Conservation (phyloP, 2,888 invertebrate species). For the Amitus sp. region DNA sequence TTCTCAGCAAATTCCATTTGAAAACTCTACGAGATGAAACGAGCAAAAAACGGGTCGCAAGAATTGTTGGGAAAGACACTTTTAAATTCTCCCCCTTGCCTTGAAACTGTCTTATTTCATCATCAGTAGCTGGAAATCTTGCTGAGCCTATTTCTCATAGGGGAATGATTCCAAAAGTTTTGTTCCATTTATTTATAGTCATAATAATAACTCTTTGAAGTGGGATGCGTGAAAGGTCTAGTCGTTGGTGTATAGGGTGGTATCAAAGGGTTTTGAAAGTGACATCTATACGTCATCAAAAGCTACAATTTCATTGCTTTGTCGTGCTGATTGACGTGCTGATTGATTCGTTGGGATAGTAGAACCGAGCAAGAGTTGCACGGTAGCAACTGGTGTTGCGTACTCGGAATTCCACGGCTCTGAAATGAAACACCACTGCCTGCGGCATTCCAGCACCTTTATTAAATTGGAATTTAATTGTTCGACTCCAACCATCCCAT, state of each 20-base stretch:
- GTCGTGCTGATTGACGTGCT: slow-evolving; percentile 27
- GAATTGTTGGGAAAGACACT: too few relatives aligned
- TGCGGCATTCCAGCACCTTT: slow-evolving; percentile 52
- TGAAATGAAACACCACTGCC: slow-evolving; percentile 51
- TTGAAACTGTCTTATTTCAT: too few relatives aligned
- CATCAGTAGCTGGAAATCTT: too few relatives aligned
- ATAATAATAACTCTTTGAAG: too few relatives aligned
- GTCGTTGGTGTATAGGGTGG: slow-evolving; percentile 4
- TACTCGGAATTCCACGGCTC: slow-evolving; percentile 47
- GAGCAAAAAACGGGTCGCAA: too few relatives aligned
- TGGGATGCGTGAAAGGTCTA: too few relatives aligned
- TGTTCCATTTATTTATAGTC: too few relatives aligned
- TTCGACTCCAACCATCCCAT: slow-evolving; percentile 44
- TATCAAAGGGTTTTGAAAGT: slow-evolving; percentile 19
- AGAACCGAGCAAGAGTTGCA: slow-evolving; percentile 4
- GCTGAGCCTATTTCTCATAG: too few relatives aligned
- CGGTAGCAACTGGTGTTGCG: slow-evolving; percentile 30
- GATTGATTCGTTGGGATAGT: slow-evolving; percentile 19
- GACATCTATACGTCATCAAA: not conserved
- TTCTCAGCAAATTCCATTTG: too few relatives aligned
- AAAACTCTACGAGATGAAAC: too few relatives aligned
- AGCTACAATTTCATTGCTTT: slow-evolving; percentile 20
- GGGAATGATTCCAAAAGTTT: too few relatives aligned
- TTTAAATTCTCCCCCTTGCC: too few relatives aligned
- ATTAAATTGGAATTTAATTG: slow-evolving; percentile 59